Base-by-base conservation (phyloP, 2,888 invertebrate species). In the Leucophora obtusa region DNA sequence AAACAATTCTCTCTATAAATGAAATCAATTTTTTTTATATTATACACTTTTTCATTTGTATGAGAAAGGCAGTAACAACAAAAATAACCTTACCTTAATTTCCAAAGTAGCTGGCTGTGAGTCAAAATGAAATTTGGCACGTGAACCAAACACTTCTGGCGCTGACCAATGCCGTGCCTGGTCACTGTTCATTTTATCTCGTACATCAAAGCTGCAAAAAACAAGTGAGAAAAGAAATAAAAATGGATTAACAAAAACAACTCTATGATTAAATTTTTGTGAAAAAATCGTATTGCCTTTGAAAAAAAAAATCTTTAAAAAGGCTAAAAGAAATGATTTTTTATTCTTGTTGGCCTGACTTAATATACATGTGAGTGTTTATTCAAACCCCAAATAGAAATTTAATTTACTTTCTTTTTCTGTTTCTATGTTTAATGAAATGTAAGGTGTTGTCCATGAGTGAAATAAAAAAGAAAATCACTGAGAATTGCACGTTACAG, bases 121-220 rank as follows among this genome's bases (percentile, higher is more conserved):
- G 75, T 94, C 92, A 72, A 95, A 94, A 87, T 93, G 92, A 92
- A 97, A 96, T 92, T 95, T 95, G 83, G 97, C 96, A 85, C 97
- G 93, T 81, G 95, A 94, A 38, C 96, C 96, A 91, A 97, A 96
- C 87, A 95, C 95, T 90, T 95, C 94, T 75, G 95, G 94, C 73
- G 95, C 95, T 51, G 96, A 96, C 94, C 95, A 95, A 91, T 96
- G 96, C 70, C 94, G 92, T 59, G 96, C 96, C 84, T 89, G 88
- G 87, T 96, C 94, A 66, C 93, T 93, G 85, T 95, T 91, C 84
- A 95, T 93, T 91, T 95, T 96, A 86, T 96, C 96, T 83, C 96
- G 93, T 21, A 96, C 96, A 91, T 96, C 95, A 91, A 96, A 95
- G 90, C 96, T 96, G 93, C 43, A 84, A 54, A 50, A 53, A 63